Base-by-base conservation (phyloP, 2,113 vertebrate genomes). In the Ammodytes dubius region DNA sequence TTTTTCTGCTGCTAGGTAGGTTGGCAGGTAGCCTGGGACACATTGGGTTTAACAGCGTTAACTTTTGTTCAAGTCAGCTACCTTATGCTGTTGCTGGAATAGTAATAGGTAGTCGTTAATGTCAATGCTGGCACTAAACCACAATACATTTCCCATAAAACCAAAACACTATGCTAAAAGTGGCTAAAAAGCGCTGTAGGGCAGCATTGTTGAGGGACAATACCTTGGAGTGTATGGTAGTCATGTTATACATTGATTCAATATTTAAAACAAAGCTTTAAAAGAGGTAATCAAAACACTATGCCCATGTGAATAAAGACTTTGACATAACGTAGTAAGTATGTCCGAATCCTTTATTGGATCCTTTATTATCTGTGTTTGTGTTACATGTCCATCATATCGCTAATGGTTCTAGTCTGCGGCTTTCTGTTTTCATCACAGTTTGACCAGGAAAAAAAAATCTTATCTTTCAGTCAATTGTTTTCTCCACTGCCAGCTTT, bases 381-480 rank as follows among this genome's bases (percentile, higher is more conserved):
- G 7, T 45, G 27, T 27, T 27, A 15, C 12, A 11, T 63, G 0
- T 17, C 15, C 2, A 42, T 57, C n/a, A 17, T 3, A 37, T 35
- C 37, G 27, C 35, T 14, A 11, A 56, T 12, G 13, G 12, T 42
- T 79, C 53, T 35, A 40, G 3, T 14, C 17, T 6, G 52, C 43
- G 57, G 15, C 11, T 7, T 9, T 14, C 61, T 58, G 7, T 17
- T 74, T 50, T 45, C 13, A n/a, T 15, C 6, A 8, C 27, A 71
- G 39, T 64, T 49, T 77, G 43, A 68, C 43, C 37, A 9, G 17
- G n/a, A 42, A n/a, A 27, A 27, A 27, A 27, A 27, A 27, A 66
- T 77, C 56, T 78, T 79, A 82, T 78, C 79, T 78, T 19, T 46
- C 46, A 45, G 57, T 49, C 50, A 49, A 66, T 15, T 65, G n/a